Evolutionary conservation across 2,888 invertebrate species (phyloP), one percentile per base, ranked within the genome.

Genomic region (Drosophila buzzatii): DNA sequence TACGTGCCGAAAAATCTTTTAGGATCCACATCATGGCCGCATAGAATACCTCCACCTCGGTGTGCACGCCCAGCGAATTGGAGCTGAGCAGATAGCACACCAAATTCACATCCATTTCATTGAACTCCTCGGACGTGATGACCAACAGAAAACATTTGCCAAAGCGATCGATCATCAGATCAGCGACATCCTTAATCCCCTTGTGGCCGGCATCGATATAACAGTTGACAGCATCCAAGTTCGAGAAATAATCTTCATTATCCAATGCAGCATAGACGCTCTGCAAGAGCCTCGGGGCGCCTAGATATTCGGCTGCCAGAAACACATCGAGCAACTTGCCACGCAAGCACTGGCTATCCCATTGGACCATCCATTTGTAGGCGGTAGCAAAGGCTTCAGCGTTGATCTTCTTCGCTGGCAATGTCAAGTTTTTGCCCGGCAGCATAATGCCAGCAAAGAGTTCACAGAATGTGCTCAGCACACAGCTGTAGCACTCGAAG

Each of bases 1-100:
- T 49, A 6, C 64, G 64, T 0, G 16, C 9, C 23, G 31, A 2
- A 18, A 42, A 64, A 10, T 64, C 35, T 14, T 0, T 8, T 2
- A 64, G 12, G 14, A 64, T 12, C 64, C 64, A 65, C 4, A 51
- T 1, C 2, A 65, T 0, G 18, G 33, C 64, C 2, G 65, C 41
- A 31, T 51, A 51, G 65, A 65, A 42, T 0, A 51, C 35, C 35
- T 65, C 65, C 16, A 42, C 2, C 4, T 64, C 64, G 23, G 41
- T 14, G 39, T 65, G 51, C 2, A 65, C 51, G 18, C 18, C 64
- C 33, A 65, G 12, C 2, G 1, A 1, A 63, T 64, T 42, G 42
- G 49, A 42, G 18, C 27, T 10, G 0, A 65, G 42, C 35, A 65
- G 6, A 18, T 18, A 18, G 8, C 51, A 51, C 12, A 51, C 3